Percentiles rank a stretch among this genome's conserved stretches.
phyloP scores from a whole-genome alignment of 2,888 invertebrate genomes.

The Leucophenga maculata region DNA sequence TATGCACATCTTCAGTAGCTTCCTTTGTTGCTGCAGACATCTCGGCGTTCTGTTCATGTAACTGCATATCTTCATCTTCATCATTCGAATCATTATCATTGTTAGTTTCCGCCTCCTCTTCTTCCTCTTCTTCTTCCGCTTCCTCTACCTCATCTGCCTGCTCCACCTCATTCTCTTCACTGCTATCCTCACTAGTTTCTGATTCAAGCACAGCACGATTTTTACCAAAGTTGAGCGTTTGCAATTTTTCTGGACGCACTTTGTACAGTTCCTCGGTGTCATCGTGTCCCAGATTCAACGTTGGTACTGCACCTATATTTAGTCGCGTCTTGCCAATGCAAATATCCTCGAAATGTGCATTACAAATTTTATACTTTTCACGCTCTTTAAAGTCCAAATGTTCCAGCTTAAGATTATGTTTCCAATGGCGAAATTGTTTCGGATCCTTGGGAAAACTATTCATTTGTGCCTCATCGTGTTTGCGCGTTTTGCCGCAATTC shows the following conservation, averaged over 20 bases:
- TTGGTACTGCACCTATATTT: constrained; percentile 62
- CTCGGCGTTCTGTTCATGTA: too few relatives aligned
- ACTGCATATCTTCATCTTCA: constrained; percentile 17
- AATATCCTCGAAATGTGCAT: constrained; percentile 64
- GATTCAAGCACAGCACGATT: constrained; percentile 40
- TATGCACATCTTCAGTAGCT: neutral
- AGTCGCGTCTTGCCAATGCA: constrained; percentile 64
- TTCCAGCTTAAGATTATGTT: constrained; percentile 62
- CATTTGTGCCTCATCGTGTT: constrained; percentile 66
- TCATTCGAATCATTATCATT: neutral
- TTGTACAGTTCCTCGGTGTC: constrained; percentile 57
- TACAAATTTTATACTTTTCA: constrained; percentile 67
- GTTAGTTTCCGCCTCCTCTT: neutral
- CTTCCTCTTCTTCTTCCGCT: constrained; percentile 38
- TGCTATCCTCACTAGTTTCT: constrained; percentile 19
- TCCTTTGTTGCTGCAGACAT: neutral
- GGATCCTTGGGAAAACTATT: constrained; percentile 66
- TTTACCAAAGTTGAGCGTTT: constrained; percentile 56
- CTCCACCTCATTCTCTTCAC: constrained; percentile 39
- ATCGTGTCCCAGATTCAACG: constrained; percentile 61
- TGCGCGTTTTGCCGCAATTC: constrained; percentile 65
- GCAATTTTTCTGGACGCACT: constrained; percentile 59
- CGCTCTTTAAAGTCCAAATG: constrained; percentile 61
- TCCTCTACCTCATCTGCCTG: constrained; percentile 39
- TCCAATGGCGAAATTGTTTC: constrained; percentile 57